Base-by-base conservation (phyloP, 2,113 vertebrate species). In the Nymphicus hollandicus region DNA sequence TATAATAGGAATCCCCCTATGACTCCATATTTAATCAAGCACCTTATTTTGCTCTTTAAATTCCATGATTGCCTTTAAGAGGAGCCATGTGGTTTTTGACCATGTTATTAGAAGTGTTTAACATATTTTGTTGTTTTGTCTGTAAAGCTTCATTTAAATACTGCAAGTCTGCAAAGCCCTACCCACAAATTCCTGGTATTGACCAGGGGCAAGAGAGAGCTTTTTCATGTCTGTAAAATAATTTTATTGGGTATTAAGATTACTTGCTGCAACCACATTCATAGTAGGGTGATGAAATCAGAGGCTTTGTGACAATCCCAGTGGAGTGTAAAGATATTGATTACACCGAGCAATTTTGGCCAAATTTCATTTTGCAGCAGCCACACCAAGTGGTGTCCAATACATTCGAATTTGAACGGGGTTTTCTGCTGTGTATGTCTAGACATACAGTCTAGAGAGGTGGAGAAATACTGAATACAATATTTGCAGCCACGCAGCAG, bases 251-350 rank as follows among this genome's bases (percentile, higher is more conserved):
- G 82, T 96, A 96, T 87, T 95, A 96, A 95, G 95, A 84, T 82
- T 92, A 92, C 95, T 93, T 80, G 60, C 91, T 91, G 72, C 77
- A 95, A 89, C 89, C 76, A 58, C 63, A 87, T 94, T 85, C 93
- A 70, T 87, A 80, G 88, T 74, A 53, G 82, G 74, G 79, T 94
- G 93, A 84, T 96, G 93, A 97, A 97, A 95, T 95, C 92, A 93
- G 93, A 95, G 83, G 70, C 89, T 95, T 92, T 92, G 81, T 80
- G 96, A 95, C 83, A 96, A 81, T 95, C 66, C 88, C 73, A 97
- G 92, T 84, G 69, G 91, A 95, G 89, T 93, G 96, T 97, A 95
- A 97, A 96, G 97, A 96, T 97, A 98, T 70, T 94, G 97, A 97
- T 97, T 96, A 97, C 96, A 92, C 77, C 49, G 44, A 94, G 86